Base-by-base conservation (phyloP, 2,797 vertebrate genomes). In the Syncerus caffer region DNA sequence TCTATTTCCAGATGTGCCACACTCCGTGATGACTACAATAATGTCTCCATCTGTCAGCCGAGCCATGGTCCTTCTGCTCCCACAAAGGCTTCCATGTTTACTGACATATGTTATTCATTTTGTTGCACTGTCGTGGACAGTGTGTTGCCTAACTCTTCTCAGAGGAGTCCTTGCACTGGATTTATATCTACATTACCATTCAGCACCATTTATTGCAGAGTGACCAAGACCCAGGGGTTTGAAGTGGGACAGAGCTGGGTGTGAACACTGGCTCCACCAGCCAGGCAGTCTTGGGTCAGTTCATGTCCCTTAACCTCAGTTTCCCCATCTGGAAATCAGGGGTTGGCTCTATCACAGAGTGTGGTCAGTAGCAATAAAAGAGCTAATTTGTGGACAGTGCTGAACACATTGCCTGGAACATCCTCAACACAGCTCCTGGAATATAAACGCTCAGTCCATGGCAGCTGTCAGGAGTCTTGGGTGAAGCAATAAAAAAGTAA, bases 1-100 rank as follows among this genome's bases (percentile, higher is more conserved):
- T 96, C 96, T 86, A 58, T 57, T 94, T 93, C 91, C 98, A 97
- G 95, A 97, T 96, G 97, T 87, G 92, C 58, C 2, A 9, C 74
- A 31, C 71, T 58, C 94, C 3, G 29, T 31, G 64, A 74, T 29
- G 95, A 85, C 89, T 29, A 88, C 76, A 64, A 27, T 57, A 86
- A 71, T 0, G 29, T 95, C 86, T 94, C 97, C 95, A 89, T 92
- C 96, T 45, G 96, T 87, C 91, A 93, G 85, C 51, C 0, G 1
- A 58, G 62, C 85, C 1, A 4, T 5, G 31, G 38, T 34, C 93
- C 88, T 90, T 15, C 82, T 71, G 67, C 55, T 60, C 60, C 78
- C 86, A 67, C 84, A 64, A 55, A 86, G 95, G 50, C 88, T n/a
- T 58, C 83, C 93, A 23, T 79, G 92, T 90, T 95, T 85, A 79